Conservation (phyloP, 2,113 vertebrate species). For the Aptenodytes forsteri region DNA sequence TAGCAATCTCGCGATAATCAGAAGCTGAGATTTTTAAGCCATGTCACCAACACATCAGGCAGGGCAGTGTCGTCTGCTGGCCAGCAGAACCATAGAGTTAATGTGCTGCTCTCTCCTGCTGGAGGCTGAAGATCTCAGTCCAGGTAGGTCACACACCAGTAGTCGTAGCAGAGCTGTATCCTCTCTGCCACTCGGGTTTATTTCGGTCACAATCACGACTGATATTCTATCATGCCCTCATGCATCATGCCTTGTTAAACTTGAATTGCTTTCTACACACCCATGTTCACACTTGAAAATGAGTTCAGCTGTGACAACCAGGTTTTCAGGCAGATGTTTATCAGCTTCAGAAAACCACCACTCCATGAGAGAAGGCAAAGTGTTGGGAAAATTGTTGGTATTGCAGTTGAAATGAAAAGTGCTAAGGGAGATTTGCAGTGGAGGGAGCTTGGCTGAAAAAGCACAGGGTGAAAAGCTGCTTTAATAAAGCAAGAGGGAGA, state of each 20-base stretch:
- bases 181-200: background rate
- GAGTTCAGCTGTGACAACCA: constrained; percentile 33
- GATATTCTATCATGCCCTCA: constrained; percentile 26
- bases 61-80: background rate
- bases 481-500: background rate
- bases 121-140: constrained; percentile 5
- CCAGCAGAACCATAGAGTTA: background rate
- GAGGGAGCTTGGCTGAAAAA: background rate
- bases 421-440: background rate
- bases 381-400: background rate
- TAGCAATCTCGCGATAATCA: background rate
- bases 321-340: constrained; percentile 59
- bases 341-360: constrained; percentile 39
- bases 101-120: background rate
- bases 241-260: constrained; percentile 62
- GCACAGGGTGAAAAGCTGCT: background rate
- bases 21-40: background rate
- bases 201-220: constrained; percentile 3
- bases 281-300: constrained; percentile 61
- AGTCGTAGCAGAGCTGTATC: background rate
- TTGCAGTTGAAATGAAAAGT: constrained; percentile 3
- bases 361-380: constrained; percentile 12
- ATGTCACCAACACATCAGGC: background rate
- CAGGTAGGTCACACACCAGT: constrained; percentile 42
- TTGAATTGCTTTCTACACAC: constrained; percentile 61